phyloP scores from a whole-genome alignment of 2,113 vertebrate species.

The Struthio camelus region DNA sequence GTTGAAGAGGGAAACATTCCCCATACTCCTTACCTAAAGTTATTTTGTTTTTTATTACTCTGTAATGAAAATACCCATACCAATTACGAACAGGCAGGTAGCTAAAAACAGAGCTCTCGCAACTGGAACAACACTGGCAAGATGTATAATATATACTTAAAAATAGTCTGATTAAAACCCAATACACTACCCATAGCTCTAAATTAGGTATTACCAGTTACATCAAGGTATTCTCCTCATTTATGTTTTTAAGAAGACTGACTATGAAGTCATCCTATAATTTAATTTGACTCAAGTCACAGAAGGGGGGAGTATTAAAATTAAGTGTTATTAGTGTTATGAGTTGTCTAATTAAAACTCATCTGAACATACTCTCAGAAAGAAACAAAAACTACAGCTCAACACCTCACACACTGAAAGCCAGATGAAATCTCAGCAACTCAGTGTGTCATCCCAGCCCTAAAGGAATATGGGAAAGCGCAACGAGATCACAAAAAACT shows the following conservation, averaged over 20 bases:
- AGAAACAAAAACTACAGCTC: neutral
- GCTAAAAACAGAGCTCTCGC: neutral
- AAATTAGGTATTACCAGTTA: neutral
- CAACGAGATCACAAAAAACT: neutral
- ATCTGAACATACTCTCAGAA: neutral
- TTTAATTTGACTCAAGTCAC: neutral
- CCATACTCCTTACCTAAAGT: neutral
- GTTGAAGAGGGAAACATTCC: neutral
- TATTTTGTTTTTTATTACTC: neutral
- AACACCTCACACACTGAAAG: neutral
- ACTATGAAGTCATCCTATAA: neutral
- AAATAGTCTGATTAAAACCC: neutral
- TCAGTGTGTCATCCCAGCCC: neutral
- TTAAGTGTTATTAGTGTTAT: neutral
- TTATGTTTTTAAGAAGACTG: neutral
- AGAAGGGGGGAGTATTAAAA: neutral
- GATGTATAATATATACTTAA: neutral
- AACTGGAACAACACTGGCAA: neutral
- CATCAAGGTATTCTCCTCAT: neutral
- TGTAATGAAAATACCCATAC: neutral
- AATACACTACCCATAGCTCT: neutral
- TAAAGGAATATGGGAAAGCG: neutral
- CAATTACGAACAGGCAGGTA: neutral
- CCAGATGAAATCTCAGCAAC: neutral
- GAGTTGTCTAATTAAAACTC: neutral